A percentile compares a stretch with the other conserved stretches of the same genome.
These are phyloP conservation scores for Symphodus melops DNA, from an alignment of 2,113 vertebrate genomes.

Conservation along the genomic window DNA sequence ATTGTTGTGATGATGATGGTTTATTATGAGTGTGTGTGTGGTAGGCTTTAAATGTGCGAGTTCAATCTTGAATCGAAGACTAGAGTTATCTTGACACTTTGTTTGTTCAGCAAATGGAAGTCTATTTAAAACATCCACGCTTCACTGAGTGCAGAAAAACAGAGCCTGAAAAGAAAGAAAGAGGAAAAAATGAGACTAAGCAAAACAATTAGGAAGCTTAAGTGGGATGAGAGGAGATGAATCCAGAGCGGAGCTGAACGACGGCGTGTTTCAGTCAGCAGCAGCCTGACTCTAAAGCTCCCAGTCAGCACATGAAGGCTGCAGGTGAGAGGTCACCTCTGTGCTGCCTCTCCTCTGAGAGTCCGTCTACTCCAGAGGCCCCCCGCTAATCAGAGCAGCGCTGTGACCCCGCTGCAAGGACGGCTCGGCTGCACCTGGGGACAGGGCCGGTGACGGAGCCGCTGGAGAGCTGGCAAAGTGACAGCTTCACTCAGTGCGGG, in stretches of 20 bases:
- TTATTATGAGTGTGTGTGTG: too few species aligned
- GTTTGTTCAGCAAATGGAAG: too few species aligned
- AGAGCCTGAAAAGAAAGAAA: neutral
- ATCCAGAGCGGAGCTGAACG: constrained; percentile 4
- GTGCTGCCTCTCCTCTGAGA: constrained; percentile 36
- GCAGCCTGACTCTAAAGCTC: constrained; percentile 15
- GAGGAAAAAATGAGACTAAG: too few species aligned
- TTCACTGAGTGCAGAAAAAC: neutral
- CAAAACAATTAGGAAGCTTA: too few species aligned
- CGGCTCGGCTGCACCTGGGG: constrained; percentile 2
- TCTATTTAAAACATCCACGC: too few species aligned
- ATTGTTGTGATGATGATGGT: too few species aligned
- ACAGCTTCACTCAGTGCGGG: constrained; percentile 33
- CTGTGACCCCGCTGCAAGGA: constrained; percentile 50
- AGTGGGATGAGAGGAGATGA: neutral
- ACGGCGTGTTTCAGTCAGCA: neutral
- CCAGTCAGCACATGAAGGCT: constrained; percentile 36
- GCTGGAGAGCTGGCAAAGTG: constrained; percentile 4
- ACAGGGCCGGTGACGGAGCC: neutral
- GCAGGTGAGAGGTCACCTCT: constrained; percentile 65
- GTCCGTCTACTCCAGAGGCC: constrained; percentile 52
- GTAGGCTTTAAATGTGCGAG: too few species aligned
- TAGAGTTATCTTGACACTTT: too few species aligned
- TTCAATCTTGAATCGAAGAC: too few species aligned
- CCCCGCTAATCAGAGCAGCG: constrained; percentile 39